Conservation (phyloP, 2,888 invertebrate species). For the Perdita meconis region DNA sequence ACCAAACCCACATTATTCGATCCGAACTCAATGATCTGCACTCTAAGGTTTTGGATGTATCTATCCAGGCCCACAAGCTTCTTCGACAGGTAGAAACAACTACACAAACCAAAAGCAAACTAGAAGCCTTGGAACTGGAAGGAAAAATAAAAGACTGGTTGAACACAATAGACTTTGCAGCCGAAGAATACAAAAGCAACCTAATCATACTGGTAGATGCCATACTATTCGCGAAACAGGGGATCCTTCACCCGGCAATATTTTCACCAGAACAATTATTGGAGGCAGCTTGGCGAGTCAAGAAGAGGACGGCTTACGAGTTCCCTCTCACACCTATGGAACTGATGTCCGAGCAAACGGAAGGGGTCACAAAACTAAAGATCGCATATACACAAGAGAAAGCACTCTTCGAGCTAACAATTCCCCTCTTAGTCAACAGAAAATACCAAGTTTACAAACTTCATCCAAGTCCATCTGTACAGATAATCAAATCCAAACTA, state of each 20-base stretch:
- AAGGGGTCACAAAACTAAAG: not conserved
- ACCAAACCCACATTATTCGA: not conserved
- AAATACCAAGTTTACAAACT: not conserved
- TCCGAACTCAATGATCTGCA: not conserved
- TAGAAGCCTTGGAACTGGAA: not conserved
- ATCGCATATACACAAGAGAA: not conserved
- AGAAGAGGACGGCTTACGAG: not conserved
- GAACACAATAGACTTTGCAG: not conserved
- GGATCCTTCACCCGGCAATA: not conserved
- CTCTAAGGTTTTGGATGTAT: not conserved
- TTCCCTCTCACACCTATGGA: not conserved
- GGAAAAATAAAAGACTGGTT: not conserved
- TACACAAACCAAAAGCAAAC: not conserved
- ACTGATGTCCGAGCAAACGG: not conserved
- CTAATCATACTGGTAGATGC: not conserved
- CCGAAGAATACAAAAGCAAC: not conserved
- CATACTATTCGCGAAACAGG: not conserved
- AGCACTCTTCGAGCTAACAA: not conserved
- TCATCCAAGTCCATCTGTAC: not conserved
- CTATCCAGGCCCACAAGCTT: not conserved
- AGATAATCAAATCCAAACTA: not conserved
- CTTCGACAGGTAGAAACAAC: not conserved
- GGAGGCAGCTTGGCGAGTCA: not conserved
- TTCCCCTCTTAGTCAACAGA: not conserved
- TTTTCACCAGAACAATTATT: not conserved